Percentiles rank a stretch among this genome's conserved stretches.
Conservation (phyloP, 2,888 invertebrate genomes). For the Melinaea menophilus region DNA sequence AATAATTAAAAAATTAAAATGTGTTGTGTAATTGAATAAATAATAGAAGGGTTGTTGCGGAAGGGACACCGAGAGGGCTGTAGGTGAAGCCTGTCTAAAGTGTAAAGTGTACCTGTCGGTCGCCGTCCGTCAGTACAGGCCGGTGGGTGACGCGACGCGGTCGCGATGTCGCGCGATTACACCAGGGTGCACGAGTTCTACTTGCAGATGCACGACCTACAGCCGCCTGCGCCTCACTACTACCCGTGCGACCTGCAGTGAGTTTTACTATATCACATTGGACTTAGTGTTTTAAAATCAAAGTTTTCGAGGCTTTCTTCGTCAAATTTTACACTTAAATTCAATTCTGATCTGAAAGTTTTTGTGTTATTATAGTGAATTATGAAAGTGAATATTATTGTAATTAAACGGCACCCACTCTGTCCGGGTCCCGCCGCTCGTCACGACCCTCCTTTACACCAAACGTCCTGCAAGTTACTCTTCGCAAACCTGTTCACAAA, state of each 20-base stretch:
- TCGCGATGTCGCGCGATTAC: conserved; percentile 52
- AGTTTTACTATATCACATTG: conserved; percentile 32
- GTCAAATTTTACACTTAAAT: no score
- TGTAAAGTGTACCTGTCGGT: neutral
- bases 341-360: no score
- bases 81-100: conserved; percentile 3
- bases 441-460: no score
- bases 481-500: no score
- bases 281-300: neutral
- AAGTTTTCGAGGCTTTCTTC: no score
- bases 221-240: conserved; percentile 41
- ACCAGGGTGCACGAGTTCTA: conserved; percentile 51
- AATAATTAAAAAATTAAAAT: no score
- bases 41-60: neutral
- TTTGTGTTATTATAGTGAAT: no score
- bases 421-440: no score
- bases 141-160: conserved; percentile 26
- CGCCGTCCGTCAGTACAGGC: conserved; percentile 33
- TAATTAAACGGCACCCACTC: no score
- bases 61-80: neutral
- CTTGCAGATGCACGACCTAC: conserved; percentile 50
- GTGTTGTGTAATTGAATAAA: no score
- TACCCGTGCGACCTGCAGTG: conserved; percentile 47
- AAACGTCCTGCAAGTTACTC: no score
- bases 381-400: no score